Conservation (phyloP, 2,888 invertebrate genomes). For the Pollenia amentaria region DNA sequence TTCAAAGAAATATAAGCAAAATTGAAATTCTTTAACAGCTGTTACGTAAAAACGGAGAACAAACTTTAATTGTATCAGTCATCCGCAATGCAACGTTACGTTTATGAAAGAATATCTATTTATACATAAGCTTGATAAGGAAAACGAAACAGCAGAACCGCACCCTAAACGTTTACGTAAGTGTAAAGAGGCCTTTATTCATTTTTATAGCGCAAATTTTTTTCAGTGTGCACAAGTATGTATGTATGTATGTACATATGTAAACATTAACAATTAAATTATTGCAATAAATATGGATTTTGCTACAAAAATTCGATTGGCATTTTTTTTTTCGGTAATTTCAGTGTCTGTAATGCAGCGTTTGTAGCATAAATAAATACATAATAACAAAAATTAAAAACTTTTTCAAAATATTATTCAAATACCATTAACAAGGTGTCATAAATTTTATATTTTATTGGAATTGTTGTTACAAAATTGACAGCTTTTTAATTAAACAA, state of each 20-base stretch:
- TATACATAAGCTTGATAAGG: no score
- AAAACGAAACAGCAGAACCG: no score
- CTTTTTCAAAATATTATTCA: not conserved
- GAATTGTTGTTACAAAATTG: not conserved
- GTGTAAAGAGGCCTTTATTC: no score
- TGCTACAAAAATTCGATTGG: not conserved
- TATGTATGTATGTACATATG: not conserved
- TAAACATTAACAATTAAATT: not conserved
- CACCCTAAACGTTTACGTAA: no score
- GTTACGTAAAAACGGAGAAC: no score
- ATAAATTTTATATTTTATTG: not conserved
- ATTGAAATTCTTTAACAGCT: no score
- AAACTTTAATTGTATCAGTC: no score
- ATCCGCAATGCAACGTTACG: no score
- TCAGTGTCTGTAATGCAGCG: not conserved
- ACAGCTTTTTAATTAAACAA: constrained; percentile 25
- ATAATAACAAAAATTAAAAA: not conserved
- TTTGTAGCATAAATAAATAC: not conserved
- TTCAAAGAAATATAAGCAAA: no score
- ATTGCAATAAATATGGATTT: not conserved
- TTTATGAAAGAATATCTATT: no score
- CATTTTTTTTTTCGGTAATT: not conserved
- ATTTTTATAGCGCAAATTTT: no score
- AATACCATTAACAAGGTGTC: not conserved
- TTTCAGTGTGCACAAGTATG: not conserved